Evolutionary conservation across 2,113 vertebrate genomes (phyloP).

Genomic region (Poeciliopsis prolifica): DNA sequence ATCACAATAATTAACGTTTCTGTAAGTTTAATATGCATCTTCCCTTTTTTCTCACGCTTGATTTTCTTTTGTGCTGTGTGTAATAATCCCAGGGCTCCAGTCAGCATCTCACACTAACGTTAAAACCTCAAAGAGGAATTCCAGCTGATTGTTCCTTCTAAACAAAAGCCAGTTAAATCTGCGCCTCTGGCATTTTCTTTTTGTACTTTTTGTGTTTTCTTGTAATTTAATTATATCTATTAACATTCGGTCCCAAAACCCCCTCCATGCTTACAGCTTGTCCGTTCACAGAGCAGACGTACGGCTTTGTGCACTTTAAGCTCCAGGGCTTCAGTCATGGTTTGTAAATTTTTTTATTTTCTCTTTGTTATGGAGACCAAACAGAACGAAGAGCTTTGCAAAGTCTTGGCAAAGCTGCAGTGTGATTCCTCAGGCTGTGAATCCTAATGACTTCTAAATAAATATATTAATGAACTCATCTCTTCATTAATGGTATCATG

Average conservation of each 20-base stretch:
- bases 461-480: slow-evolving; percentile 81
- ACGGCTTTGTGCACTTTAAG: slow-evolving; percentile 48
- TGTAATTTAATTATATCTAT: slow-evolving; percentile 74
- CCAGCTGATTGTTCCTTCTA: slow-evolving; percentile 44
- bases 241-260: slow-evolving; percentile 58
- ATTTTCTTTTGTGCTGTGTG: slow-evolving; percentile 14
- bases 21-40: neutral
- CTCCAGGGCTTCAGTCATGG: slow-evolving; percentile 49
- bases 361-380: slow-evolving; percentile 73
- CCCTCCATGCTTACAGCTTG: slow-evolving; percentile 46
- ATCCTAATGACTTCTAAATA: slow-evolving; percentile 80
- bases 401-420: slow-evolving; percentile 57
- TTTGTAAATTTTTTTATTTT: slow-evolving; percentile 36
- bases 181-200: slow-evolving; percentile 45
- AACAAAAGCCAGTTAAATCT: slow-evolving; percentile 48
- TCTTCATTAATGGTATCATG: slow-evolving; percentile 75
- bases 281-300: slow-evolving; percentile 44
- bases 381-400: slow-evolving; percentile 67
- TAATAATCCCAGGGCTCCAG: slow-evolving; percentile 24
- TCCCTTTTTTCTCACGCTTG: neutral
- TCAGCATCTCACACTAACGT: slow-evolving; percentile 38
- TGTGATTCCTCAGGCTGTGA: slow-evolving; percentile 64
- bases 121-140: slow-evolving; percentile 34
- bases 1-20: neutral
- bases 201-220: slow-evolving; percentile 15